phyloP scores from a whole-genome alignment of 2,888 invertebrate genomes.

The Diloba caeruleocephala region DNA sequence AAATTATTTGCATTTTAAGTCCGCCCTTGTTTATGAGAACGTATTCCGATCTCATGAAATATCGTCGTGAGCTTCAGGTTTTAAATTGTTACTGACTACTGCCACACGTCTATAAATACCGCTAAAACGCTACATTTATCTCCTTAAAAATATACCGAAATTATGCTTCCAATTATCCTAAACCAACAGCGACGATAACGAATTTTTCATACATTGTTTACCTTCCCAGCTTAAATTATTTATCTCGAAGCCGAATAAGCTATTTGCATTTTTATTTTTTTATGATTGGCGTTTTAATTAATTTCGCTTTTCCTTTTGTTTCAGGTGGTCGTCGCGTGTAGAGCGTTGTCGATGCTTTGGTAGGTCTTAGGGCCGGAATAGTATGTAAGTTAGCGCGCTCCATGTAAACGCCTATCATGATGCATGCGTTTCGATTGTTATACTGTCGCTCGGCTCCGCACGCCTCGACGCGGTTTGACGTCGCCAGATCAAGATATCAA shows the following conservation, averaged over 20 bases:
- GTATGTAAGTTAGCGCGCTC: conserved; percentile 68
- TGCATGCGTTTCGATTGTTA: conserved; percentile 53
- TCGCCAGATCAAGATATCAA: conserved; percentile 85
- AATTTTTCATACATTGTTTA: conserved; percentile 50
- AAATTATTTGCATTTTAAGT: conserved; percentile 85
- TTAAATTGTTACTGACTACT: conserved; percentile 54
- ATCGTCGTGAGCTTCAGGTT: conserved; percentile 55
- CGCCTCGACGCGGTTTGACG: conserved; percentile 68
- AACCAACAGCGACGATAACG: conserved; percentile 45
- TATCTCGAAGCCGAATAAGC: conserved; percentile 52
- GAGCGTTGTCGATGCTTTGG: conserved; percentile 76
- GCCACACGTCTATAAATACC: conserved; percentile 47
- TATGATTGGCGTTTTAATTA: conserved; percentile 87
- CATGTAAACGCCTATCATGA: conserved; percentile 47
- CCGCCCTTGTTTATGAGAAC: conserved; percentile 78
- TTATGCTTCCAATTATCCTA: conserved; percentile 56
- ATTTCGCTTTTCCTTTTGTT: conserved; percentile 90
- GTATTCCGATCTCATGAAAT: conserved; percentile 71
- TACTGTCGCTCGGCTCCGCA: conserved; percentile 62
- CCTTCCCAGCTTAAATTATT: conserved; percentile 54
- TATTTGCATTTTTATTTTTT: conserved; percentile 68
- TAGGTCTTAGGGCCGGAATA: conserved; percentile 71
- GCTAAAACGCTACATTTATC: conserved; percentile 47
- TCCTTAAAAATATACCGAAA: conserved; percentile 40
- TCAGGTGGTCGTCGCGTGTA: conserved; percentile 86